Conservation (phyloP, 2,113 vertebrate species). For the Caracal caracal region DNA sequence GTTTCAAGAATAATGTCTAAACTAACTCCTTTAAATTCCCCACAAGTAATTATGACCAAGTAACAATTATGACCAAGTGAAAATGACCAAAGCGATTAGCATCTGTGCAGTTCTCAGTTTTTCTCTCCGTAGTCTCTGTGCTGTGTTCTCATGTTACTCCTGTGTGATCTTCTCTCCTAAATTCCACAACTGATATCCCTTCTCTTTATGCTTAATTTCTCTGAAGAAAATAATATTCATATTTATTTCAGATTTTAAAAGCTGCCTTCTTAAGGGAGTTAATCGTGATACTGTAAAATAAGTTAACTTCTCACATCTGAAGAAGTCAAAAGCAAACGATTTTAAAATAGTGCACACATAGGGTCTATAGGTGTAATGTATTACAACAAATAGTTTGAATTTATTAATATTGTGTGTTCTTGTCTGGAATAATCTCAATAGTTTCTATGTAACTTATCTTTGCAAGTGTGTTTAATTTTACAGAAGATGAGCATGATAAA, state of each 20-base stretch:
- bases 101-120: not conserved
- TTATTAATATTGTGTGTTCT: not conserved
- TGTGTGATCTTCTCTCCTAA: not conserved
- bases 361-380: not conserved
- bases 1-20: not conserved
- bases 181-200: not conserved
- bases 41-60: not conserved
- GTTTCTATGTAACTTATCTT: not conserved
- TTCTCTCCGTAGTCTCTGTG: not conserved
- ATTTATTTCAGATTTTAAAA: conserved; percentile 14
- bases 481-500: not conserved
- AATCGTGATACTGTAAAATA: not conserved
- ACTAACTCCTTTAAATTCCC: not conserved
- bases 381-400: not conserved
- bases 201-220: not conserved
- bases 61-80: not conserved
- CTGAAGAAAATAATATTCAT: not conserved
- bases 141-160: not conserved
- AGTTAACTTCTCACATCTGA: not conserved
- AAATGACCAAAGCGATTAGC: not conserved
- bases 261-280: not conserved
- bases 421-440: not conserved
- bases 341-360: not conserved
- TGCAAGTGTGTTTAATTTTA: conserved; percentile 14
- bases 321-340: not conserved